Evolutionary conservation across 2,113 vertebrate genomes (phyloP).

Genomic region (Cottus gobio): DNA sequence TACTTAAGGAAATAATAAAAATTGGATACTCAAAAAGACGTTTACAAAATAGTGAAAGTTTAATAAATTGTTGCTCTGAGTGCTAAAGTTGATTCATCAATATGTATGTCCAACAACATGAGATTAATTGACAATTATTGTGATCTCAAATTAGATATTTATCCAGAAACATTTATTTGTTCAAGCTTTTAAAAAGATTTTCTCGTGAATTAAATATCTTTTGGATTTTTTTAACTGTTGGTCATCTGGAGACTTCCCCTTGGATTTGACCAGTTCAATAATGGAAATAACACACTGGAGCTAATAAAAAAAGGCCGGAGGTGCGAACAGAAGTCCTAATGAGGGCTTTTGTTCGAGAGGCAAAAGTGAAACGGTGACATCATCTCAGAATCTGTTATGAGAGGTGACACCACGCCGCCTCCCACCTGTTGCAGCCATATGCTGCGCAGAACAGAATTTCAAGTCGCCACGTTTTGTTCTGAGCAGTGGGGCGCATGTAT

Average conservation of each 20-base stretch:
- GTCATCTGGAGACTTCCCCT: background rate
- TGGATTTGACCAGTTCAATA: background rate
- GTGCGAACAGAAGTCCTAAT: background rate
- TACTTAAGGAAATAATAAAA: background rate
- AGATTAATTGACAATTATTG: background rate
- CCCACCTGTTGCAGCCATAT: slow-evolving; percentile 37
- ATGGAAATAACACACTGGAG: background rate
- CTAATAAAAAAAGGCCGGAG: background rate
- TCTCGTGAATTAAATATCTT: background rate
- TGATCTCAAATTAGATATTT: background rate
- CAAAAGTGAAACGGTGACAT: slow-evolving; percentile 19
- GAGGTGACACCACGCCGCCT: slow-evolving; percentile 21
- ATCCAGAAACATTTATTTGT: background rate
- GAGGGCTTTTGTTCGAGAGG: slow-evolving; percentile 15
- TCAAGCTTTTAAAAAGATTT: background rate
- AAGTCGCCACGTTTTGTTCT: slow-evolving; percentile 36
- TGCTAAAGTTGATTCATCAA: background rate
- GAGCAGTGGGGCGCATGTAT: slow-evolving; percentile 48
- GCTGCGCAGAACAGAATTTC: slow-evolving; percentile 41
- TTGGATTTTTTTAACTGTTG: background rate
- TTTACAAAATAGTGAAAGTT: background rate
- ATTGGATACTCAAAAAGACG: background rate
- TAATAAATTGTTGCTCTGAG: background rate
- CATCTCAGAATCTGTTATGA: slow-evolving; percentile 7
- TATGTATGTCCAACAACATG: background rate